phyloP scores from a whole-genome alignment of 2,113 vertebrate species.

The Struthidea cinerea region DNA sequence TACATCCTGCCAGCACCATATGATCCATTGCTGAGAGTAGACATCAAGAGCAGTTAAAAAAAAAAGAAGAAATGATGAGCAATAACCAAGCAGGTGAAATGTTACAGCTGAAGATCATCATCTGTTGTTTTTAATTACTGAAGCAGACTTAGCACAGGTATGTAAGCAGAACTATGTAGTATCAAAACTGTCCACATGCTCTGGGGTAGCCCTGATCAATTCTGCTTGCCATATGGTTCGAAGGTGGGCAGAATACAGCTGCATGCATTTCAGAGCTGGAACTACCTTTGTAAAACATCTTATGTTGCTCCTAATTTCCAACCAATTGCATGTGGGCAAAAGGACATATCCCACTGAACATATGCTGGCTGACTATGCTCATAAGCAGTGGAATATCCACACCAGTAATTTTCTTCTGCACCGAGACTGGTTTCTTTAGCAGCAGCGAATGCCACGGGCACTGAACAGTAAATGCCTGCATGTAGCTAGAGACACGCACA shows the following conservation, averaged over 20 bases:
- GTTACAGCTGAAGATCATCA: not conserved
- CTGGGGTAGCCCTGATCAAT: not conserved
- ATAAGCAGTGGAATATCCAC: not conserved
- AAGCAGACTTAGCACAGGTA: not conserved
- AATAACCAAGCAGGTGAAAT: not conserved
- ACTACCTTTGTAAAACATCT: not conserved
- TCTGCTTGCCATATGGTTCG: not conserved
- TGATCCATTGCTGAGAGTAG: not conserved
- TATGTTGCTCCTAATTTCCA: not conserved
- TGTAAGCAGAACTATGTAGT: not conserved
- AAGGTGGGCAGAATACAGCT: not conserved
- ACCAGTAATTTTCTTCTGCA: not conserved
- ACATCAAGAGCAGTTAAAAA: not conserved
- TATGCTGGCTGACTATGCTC: not conserved
- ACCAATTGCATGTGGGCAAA: fast-evolving
- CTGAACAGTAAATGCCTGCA: not conserved
- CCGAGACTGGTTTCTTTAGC: not conserved
- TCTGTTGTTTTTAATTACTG: not conserved
- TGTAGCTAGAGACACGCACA: not conserved
- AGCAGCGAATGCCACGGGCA: not conserved
- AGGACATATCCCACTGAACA: not conserved
- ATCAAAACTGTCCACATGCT: not conserved
- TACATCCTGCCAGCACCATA: not conserved
- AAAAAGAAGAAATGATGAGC: not conserved
- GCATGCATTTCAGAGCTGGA: not conserved